Base-by-base conservation (phyloP, 1,140 invertebrate species). In the Cyclina sinensis region DNA sequence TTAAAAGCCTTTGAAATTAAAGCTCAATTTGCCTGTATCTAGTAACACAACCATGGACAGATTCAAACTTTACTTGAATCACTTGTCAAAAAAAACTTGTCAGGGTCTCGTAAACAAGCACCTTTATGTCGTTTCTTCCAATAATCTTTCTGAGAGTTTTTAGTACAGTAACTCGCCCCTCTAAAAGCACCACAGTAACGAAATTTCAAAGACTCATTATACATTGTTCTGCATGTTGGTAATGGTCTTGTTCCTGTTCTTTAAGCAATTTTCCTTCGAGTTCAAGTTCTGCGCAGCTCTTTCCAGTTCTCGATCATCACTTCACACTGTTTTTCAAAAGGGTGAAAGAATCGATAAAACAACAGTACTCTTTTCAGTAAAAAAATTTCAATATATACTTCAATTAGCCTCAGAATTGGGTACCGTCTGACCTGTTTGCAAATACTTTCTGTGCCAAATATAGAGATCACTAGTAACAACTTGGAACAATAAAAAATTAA, bases 71-170 rank as follows among this genome's bases (percentile, higher is more conserved):
- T n/a, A n/a, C n/a, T n/a, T n/a, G n/a, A n/a, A n/a, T n/a, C n/a
- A n/a, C n/a, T n/a, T n/a, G n/a, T 43, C 43, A 43, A 43, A 43
- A 14, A 43, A 32, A 30, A 39, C 37, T 27, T 39, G n/a, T 5
- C 21, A 0, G 73, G 48, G 32, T 84, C 32, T 30, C 81, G 51
- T 21, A 90, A 80, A 70, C 92, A 93, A 48, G 74, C 74, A 14
- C 80, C 76, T 37, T 90, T 93, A 43, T 93, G 92, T 11, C 88
- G 86, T 35, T 79, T 87, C 65, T 88, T 90, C 92, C 92, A 93
- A 30, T 93, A 91, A n/a, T 93, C 82, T 48, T 90, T 90, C 86
- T 93, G 92, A 57, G 91, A 93, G n/a, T 86, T 76, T 12, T 86
- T 70, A 54, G 68, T 90, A 57, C 92, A 93, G 80, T 93, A 93